phyloP scores from a whole-genome alignment of 2,113 vertebrate species.

The Andinoacara biseriatus region DNA sequence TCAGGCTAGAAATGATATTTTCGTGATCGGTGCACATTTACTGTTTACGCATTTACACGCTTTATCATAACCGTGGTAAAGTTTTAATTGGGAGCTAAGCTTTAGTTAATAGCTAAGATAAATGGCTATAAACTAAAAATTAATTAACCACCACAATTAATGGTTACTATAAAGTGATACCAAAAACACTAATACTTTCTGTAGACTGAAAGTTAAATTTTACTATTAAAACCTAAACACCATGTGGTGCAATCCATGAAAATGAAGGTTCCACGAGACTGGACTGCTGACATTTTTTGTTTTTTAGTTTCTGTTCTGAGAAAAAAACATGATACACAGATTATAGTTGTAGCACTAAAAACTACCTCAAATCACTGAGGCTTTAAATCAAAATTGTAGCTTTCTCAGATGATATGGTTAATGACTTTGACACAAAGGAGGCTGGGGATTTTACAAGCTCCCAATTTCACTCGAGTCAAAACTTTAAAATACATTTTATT shows the following conservation, averaged over 20 bases:
- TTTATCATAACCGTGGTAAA: neutral
- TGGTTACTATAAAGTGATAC: neutral
- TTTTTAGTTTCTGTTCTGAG: constrained; percentile 49
- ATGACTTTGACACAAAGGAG: constrained; percentile 30
- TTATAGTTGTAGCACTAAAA: constrained; percentile 40
- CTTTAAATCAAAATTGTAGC: constrained; percentile 32
- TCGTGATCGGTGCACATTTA: neutral
- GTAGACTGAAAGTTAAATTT: neutral
- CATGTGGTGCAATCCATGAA: constrained; percentile 2
- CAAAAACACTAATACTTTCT: neutral
- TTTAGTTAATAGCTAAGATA: neutral
- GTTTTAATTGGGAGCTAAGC: neutral
- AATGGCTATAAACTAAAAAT: neutral
- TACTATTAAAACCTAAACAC: constrained; percentile 16
- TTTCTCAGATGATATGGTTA: constrained; percentile 21
- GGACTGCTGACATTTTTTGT: constrained; percentile 31
- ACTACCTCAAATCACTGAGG: constrained; percentile 34
- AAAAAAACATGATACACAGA: constrained; percentile 35
- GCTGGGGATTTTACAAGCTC: constrained; percentile 21
- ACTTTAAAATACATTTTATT: constrained; percentile 6
- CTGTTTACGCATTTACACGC: neutral
- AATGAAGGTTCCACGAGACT: constrained; percentile 37
- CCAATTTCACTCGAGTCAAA: neutral
- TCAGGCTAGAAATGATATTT: neutral
- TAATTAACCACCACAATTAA: neutral